phyloP scores from a whole-genome alignment of 1,140 invertebrate genomes.

The Apis laboriosa region DNA sequence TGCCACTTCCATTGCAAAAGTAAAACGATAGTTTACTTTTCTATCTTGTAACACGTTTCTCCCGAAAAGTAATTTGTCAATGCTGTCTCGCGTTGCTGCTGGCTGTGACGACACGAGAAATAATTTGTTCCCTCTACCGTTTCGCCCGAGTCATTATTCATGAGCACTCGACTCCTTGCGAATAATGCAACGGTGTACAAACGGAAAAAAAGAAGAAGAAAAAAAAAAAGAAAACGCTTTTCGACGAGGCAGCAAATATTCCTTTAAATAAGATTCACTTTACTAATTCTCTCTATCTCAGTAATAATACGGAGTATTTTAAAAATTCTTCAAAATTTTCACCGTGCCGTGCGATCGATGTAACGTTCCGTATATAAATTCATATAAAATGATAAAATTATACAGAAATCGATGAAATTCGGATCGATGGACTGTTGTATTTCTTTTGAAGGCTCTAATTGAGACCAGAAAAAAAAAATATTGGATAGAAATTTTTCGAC shows the following conservation, averaged over 20 bases:
- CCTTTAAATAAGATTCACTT: not conserved
- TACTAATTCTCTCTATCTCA: not conserved
- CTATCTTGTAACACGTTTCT: not conserved
- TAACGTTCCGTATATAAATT: too few species aligned
- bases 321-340: too few species aligned
- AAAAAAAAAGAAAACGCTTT: not conserved
- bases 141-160: conserved; percentile 10
- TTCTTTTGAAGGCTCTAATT: too few species aligned
- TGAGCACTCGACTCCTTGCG: not conserved
- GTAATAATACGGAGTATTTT: too few species aligned
- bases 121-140: conserved; percentile 6
- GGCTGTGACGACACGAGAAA: not conserved
- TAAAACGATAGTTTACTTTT: not conserved
- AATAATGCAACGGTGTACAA: not conserved
- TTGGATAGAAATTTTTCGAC: too few species aligned
- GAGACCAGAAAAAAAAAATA: too few species aligned
- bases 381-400: too few species aligned
- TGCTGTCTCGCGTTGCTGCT: not conserved
- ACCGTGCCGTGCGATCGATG: too few species aligned
- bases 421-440: too few species aligned
- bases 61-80: not conserved
- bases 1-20: not conserved
- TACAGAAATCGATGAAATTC: too few species aligned
- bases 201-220: not conserved
- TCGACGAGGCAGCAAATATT: not conserved